A percentile compares a stretch with the other conserved stretches of the same genome.
These are phyloP conservation scores for Caenorhabditis parvicauda DNA, from an alignment of 2,888 invertebrate species.

Conservation along the genomic window DNA sequence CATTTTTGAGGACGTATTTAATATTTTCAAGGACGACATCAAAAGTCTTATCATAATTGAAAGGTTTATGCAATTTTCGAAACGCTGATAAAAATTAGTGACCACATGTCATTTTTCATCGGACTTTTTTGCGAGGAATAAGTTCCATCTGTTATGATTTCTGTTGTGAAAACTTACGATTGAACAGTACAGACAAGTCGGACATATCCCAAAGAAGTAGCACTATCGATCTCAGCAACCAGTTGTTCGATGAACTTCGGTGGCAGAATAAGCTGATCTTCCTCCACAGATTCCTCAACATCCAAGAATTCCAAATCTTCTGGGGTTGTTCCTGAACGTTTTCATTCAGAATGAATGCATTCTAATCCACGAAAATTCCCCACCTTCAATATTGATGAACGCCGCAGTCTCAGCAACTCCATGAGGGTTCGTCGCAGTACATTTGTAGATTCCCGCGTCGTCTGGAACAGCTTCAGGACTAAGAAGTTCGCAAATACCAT, in stretches of 20 bases:
- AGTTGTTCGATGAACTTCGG: slow-evolving; percentile 43
- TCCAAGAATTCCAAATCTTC: slow-evolving; percentile 35
- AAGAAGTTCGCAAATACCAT: slow-evolving; percentile 42
- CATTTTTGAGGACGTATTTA: no score
- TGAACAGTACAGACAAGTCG: slow-evolving; percentile 38
- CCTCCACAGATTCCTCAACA: slow-evolving; percentile 10
- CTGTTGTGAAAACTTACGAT: slow-evolving; percentile 18
- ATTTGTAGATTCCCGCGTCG: slow-evolving; percentile 48
- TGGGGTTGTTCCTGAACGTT: slow-evolving; percentile 5
- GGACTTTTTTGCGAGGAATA: no score
- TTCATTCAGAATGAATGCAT: no score
- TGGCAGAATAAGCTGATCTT: slow-evolving; percentile 33
- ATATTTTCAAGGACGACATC: no score
- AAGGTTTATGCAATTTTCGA: no score
- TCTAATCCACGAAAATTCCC: slow-evolving; percentile 1
- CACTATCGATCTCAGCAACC: slow-evolving; percentile 37
- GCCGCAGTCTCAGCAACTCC: slow-evolving; percentile 48
- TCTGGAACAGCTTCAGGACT: slow-evolving; percentile 38
- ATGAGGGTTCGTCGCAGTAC: slow-evolving; percentile 41
- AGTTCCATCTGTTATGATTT: no score
- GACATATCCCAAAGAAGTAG: slow-evolving; percentile 32
- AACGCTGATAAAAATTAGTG: no score
- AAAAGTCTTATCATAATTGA: no score
- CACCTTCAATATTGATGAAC: slow-evolving; percentile 40
- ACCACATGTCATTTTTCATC: no score